A percentile compares a stretch with the other conserved stretches of the same genome.
These are phyloP conservation scores for Trypoxylus dichotomus DNA, from an alignment of 1,140 invertebrate species.

Conservation along the genomic window DNA sequence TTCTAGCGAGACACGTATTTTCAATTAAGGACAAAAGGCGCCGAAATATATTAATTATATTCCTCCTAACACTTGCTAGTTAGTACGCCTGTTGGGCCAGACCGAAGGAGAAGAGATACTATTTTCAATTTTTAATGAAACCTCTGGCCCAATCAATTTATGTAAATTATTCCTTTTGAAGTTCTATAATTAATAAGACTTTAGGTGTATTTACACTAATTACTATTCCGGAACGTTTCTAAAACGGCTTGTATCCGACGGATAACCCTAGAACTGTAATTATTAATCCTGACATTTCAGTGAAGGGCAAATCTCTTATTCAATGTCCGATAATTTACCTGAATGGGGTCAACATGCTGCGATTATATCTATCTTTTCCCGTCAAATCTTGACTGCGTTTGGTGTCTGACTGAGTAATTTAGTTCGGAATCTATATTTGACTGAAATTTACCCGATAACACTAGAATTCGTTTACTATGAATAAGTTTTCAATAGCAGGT, in stretches of 20 bases:
- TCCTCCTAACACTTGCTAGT: background rate
- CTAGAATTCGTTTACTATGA: background rate
- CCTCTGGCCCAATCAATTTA: background rate
- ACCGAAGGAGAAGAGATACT: background rate
- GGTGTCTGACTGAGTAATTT: too few relatives aligned
- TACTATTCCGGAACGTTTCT: background rate
- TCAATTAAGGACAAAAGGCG: background rate
- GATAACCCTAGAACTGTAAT: slow-evolving; percentile 1
- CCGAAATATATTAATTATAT: background rate
- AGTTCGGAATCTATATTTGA: too few relatives aligned
- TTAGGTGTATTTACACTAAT: slow-evolving; percentile 4
- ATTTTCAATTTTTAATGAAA: background rate
- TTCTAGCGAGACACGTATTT: background rate
- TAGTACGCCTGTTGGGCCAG: background rate
- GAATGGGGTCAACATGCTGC: slow-evolving; percentile 3
- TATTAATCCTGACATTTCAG: slow-evolving; percentile 3
- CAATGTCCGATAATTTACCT: slow-evolving; percentile 23
- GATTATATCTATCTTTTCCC: background rate
- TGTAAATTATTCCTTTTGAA: slow-evolving; percentile 11
- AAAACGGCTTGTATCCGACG: background rate
- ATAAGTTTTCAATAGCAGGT: background rate
- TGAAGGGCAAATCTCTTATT: background rate
- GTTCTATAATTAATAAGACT: slow-evolving; percentile 11
- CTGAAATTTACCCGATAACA: too few relatives aligned
- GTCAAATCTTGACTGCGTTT: background rate